Evolutionary conservation across 1,140 invertebrate species (phyloP).

Genomic region (Aporrectodea caliginosa): DNA sequence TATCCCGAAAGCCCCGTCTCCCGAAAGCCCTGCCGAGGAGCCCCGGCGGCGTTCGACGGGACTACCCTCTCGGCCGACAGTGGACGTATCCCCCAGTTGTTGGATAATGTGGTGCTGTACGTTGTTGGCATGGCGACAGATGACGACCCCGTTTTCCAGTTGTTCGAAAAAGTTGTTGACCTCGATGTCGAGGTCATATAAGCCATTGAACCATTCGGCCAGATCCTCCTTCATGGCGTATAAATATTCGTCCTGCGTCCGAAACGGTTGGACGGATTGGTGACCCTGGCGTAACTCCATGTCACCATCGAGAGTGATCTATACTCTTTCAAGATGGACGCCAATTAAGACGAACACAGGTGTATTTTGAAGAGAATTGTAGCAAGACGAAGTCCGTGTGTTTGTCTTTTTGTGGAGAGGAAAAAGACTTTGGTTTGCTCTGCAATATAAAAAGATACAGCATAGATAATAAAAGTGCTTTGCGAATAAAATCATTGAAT

Average conservation of each 20-base stretch:
- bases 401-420: no score
- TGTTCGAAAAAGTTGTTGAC: slow-evolving; percentile 89
- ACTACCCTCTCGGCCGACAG: not conserved
- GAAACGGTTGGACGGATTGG: slow-evolving; percentile 52
- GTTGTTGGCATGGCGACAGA: slow-evolving; percentile 90
- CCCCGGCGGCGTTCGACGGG: not conserved
- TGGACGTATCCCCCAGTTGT: not conserved
- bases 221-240: slow-evolving; percentile 72
- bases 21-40: not conserved
- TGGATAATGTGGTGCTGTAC: slow-evolving; percentile 60
- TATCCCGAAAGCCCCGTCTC: not conserved
- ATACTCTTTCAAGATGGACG: no score
- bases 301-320: no score
- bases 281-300: slow-evolving; percentile 34
- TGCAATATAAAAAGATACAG: no score
- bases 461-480: no score
- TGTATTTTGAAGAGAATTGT: no score
- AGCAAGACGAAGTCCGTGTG: no score
- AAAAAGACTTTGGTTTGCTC: no score
- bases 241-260: slow-evolving; percentile 54
- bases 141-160: slow-evolving; percentile 84
- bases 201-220: slow-evolving; percentile 85
- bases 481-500: no score
- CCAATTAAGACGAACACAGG: no score
- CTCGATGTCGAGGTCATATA: slow-evolving; percentile 79